Conservation (phyloP, 2,888 invertebrate genomes). For the Choristoneura rosaceana region DNA sequence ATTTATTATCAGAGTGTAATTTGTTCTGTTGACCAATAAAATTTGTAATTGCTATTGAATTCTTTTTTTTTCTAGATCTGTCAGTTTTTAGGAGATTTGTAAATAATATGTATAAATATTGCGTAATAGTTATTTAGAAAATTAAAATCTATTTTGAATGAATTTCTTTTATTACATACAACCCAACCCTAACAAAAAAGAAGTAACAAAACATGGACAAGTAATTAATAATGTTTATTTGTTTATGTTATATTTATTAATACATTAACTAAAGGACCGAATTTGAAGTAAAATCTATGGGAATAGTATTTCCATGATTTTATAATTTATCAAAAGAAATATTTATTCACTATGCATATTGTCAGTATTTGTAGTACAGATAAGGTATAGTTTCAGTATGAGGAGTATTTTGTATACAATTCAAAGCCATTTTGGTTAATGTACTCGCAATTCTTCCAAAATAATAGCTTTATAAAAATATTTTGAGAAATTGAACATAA, state of each 20-base stretch:
- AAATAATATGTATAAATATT: constrained; percentile 44
- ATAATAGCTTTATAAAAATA: constrained; percentile 33
- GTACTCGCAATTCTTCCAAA: constrained; percentile 14
- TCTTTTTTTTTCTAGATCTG: constrained; percentile 38
- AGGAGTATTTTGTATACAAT: not conserved
- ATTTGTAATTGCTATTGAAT: not conserved
- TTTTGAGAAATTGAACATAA: constrained; percentile 23
- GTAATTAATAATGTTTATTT: not conserved
- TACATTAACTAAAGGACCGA: constrained; percentile 20
- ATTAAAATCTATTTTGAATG: constrained; percentile 30
- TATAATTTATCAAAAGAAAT: not conserved
- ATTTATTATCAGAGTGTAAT: not conserved
- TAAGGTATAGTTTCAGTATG: not conserved
- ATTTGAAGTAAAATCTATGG: constrained; percentile 2
- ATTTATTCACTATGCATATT: not conserved
- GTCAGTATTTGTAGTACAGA: not conserved
- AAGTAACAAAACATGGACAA: not conserved
- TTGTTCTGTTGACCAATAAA: not conserved
- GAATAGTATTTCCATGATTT: constrained; percentile 3
- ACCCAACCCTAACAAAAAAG: not conserved
- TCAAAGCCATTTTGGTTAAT: constrained; percentile 19
- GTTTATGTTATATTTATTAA: constrained; percentile 4
- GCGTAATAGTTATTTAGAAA: constrained; percentile 20
- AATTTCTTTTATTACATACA: constrained; percentile 20
- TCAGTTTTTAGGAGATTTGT: constrained; percentile 32